Conservation (phyloP, 2,113 vertebrate species). For the Cyanoramphus novaezelandiae region DNA sequence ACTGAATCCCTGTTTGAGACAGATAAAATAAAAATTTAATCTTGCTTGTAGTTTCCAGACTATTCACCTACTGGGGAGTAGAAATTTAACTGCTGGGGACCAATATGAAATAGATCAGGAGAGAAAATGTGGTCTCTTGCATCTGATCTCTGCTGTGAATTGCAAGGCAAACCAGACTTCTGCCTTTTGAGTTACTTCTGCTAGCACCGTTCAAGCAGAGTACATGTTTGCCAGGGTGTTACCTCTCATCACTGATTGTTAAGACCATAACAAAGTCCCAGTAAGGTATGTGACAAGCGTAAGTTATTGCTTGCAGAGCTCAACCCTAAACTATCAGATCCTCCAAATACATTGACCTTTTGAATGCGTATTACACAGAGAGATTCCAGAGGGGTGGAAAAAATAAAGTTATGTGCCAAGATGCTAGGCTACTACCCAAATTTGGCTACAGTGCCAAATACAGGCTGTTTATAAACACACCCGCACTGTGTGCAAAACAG, state of each 20-base stretch:
- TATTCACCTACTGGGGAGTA: not conserved
- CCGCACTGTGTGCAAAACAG: not conserved
- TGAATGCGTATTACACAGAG: not conserved
- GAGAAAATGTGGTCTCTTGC: not conserved
- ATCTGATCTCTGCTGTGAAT: not conserved
- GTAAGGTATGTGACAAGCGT: not conserved
- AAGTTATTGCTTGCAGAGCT: accelerated
- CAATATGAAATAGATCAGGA: not conserved
- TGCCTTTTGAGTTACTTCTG: not conserved
- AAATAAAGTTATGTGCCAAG: not conserved
- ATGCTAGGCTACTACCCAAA: not conserved
- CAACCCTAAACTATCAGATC: not conserved
- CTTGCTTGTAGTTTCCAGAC: not conserved
- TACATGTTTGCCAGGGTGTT: not conserved
- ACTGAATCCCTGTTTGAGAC: not conserved
- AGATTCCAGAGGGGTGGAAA: not conserved
- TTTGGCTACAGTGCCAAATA: not conserved
- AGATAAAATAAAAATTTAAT: not conserved
- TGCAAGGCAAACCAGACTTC: not conserved
- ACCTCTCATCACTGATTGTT: not conserved
- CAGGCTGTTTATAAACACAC: not conserved
- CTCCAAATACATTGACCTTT: not conserved
- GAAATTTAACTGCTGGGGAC: not conserved
- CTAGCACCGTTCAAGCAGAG: not conserved
- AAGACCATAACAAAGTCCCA: not conserved